These are phyloP conservation scores for Melanerpes formicivorus DNA, from an alignment of 2,113 vertebrate genomes.

Conservation along the genomic window DNA sequence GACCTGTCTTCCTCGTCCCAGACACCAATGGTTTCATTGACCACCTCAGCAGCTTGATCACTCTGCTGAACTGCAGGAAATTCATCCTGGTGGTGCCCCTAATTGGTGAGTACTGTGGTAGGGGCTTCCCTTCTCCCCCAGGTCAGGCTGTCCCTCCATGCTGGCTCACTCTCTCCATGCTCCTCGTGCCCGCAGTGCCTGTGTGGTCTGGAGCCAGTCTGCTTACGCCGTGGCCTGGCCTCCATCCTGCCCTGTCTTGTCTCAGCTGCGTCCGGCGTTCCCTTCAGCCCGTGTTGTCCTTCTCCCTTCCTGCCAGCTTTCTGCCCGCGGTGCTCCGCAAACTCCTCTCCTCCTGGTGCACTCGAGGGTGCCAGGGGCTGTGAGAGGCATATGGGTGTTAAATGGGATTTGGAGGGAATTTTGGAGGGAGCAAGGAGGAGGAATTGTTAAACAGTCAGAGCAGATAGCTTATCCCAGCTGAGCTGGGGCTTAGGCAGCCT, in stretches of 20 bases:
- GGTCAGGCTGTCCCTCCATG: fast-evolving
- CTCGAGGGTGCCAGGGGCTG: constrained; percentile 17
- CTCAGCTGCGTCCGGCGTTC: neutral
- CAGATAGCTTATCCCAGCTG: constrained; percentile 78
- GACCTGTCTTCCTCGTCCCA: constrained; percentile 92
- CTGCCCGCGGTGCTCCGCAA: neutral
- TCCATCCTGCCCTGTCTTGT: neutral
- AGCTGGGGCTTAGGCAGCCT: constrained; percentile 77
- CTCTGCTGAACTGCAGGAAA: constrained; percentile 86
- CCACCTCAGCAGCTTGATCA: constrained; percentile 87
- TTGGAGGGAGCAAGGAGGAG: constrained; percentile 62
- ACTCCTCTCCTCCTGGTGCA: neutral
- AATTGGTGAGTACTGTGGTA: constrained; percentile 83
- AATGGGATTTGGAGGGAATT: constrained; percentile 71
- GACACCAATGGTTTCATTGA: constrained; percentile 99
- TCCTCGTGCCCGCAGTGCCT: neutral
- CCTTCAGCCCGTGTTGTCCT: neutral
- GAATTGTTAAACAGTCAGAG: constrained; percentile 77
- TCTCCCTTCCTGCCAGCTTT: neutral
- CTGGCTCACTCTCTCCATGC: neutral
- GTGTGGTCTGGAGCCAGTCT: neutral
- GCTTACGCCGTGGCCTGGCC: neutral
- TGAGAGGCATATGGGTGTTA: constrained; percentile 41
- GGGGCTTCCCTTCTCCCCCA: neutral
- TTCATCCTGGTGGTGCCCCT: constrained; percentile 97